Evolutionary conservation across 2,888 invertebrate species (phyloP).

Genomic region (Unio pictorum): DNA sequence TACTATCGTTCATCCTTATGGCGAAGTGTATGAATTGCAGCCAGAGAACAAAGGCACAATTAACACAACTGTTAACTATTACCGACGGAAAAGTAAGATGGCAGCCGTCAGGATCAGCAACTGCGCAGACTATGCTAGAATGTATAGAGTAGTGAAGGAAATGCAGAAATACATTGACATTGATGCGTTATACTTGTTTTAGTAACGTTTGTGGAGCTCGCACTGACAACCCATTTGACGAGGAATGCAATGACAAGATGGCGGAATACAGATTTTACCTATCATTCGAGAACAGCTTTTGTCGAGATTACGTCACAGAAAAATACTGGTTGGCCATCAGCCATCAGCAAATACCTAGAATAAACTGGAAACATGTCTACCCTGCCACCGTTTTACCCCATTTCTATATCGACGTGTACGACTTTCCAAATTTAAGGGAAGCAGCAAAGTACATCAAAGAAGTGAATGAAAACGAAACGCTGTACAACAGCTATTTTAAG

Average conservation of each 20-base stretch:
- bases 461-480: constrained; percentile 15
- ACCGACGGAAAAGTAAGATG: not conserved
- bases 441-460: constrained; percentile 20
- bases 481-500: constrained; percentile 23
- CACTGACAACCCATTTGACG: constrained; percentile 7
- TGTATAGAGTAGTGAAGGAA: constrained; percentile 15
- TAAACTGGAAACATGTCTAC: constrained; percentile 16
- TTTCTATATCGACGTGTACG: constrained; percentile 19
- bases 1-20: constrained; percentile 17
- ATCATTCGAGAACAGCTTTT: constrained; percentile 22
- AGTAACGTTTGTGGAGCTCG: not conserved
- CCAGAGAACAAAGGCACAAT: not conserved
- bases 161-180: constrained; percentile 11
- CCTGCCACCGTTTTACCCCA: constrained; percentile 13
- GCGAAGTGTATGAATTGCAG: constrained; percentile 5
- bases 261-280: constrained; percentile 17
- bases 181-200: constrained; percentile 12
- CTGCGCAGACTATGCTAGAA: constrained; percentile 17
- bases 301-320: constrained; percentile 19
- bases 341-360: constrained; percentile 13
- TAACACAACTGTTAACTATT: constrained; percentile 3
- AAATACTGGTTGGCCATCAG: constrained; percentile 22
- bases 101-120: constrained; percentile 19
- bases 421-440: constrained; percentile 14
- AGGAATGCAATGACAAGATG: constrained; percentile 5